Evolutionary conservation across 2,888 invertebrate genomes (phyloP), one percentile per base, ranked within the genome.

Genomic region (Cerceris ruficornis): DNA sequence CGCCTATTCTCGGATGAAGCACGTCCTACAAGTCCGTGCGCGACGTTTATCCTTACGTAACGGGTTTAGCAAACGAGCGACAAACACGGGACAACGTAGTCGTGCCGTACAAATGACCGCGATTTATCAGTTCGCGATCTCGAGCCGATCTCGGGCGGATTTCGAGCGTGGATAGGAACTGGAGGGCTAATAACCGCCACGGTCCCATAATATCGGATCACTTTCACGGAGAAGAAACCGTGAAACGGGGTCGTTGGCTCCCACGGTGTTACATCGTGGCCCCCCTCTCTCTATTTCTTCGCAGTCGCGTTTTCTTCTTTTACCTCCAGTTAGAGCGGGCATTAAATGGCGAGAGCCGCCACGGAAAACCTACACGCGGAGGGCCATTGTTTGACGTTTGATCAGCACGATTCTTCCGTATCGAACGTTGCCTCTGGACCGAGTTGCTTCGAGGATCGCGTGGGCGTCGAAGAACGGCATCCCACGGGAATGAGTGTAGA

Each of bases 151-250:
- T 79, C 78, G 76, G 43, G 52, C 73, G 55, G 80, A 80, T 80
- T 62, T 80, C 66, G 75, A 66, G 69, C 60, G 60, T 54, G 70
- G 58, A 75, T 66, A 67, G 60, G 49, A 57, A 57, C 68, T 43
- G 60, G 52, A 49, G 75, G 46, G 69, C 72, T 79, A 77, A 82
- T 74, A 69, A 69, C 70, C 76, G 14, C 57, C 75, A 28, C 80
- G 70, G 70, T 72, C 71, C 75, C 71, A 81, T 78, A 82, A 83
- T 83, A 83, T 83, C 83, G 87, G 87, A 91, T 91, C 90, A 90
- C 91, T 91, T 91, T 91, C 90, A 90, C 90, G 89, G 82, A 86
- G 88, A 87, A 90, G 88, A 90, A 88, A 89, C 85, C 87, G 86
- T 87, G 87, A 89, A 88, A 87, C 86, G 73, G 76, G 81, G 61